Evolutionary conservation across 2,888 invertebrate genomes (phyloP), one percentile per base, ranked within the genome.

Genomic region (Plebejus argus): DNA sequence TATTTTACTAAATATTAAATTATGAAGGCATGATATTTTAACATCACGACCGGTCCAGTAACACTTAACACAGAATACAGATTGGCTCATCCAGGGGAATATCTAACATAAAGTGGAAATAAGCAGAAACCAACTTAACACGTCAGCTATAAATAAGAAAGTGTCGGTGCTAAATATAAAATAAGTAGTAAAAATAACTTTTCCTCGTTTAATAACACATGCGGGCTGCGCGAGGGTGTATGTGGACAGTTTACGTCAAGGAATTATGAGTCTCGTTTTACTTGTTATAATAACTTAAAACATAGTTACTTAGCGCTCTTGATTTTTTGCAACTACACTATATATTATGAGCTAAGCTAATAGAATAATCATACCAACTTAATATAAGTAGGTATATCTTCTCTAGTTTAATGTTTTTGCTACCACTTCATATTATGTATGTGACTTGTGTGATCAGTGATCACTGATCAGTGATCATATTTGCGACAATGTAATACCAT

Each of bases 401-500:
- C 45, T 12, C 10, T 12, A 3, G 10, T 45, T 45, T 10, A 45
- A 45, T 45, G 45, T 8, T 45, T 45, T 45, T 12, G 45, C 45
- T 45, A 45, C 45, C 10, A 45, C 45, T 45, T 45, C 10, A 45
- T 45, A 28, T 28, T 28, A 28, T 28, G 1, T 2, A 3, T 12
- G 45, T 10, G 10, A n/a, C n/a, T n/a, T 45, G 45, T 45, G 45
- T 12, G 10, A 3, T 28, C n/a, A n/a, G 28, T 28, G 28, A 28
- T 28, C 28, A 12, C 39, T 39, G 8, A 1, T 8, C 7, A 8
- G 49, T 49, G 15, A 15, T 53, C 53, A 18, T 53, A 53, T 18
- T 66, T 23, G 45, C 6, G 70, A 75, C 76, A 76, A 28, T 79
- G 77, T 78, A 28, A 23, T 53, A 53, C 53, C 53, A 72, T 58